phyloP scores from a whole-genome alignment of 2,113 vertebrate species.

The Cebidichthys violaceus region DNA sequence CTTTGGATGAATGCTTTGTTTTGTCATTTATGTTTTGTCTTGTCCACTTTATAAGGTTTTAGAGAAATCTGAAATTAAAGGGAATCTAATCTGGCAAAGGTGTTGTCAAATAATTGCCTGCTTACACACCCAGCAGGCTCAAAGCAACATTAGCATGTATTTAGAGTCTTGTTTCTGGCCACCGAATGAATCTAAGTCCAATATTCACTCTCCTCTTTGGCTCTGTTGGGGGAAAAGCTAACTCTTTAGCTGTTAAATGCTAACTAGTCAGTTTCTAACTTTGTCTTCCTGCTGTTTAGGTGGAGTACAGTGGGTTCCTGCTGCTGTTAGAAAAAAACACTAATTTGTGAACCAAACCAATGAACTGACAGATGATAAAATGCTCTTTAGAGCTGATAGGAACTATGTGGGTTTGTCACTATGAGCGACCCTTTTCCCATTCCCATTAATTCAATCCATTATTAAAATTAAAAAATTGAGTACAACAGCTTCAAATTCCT shows the following conservation, averaged over 20 bases:
- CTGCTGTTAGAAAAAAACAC: not conserved
- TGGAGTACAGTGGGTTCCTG: not conserved
- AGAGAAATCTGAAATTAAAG: not conserved
- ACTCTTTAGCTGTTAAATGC: no score
- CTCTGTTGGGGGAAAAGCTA: not conserved
- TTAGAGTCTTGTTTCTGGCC: not conserved
- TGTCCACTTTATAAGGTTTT: not conserved
- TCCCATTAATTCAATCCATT: no score
- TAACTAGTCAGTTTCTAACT: no score
- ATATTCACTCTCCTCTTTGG: not conserved
- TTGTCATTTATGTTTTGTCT: not conserved
- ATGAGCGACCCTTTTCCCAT: no score
- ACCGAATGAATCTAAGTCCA: not conserved
- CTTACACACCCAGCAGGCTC: not conserved
- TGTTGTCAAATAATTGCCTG: not conserved
- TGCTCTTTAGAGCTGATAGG: no score
- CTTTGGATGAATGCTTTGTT: not conserved
- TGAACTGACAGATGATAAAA: not conserved
- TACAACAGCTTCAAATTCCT: not conserved
- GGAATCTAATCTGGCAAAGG: not conserved
- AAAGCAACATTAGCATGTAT: not conserved
- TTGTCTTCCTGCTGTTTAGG: no score
- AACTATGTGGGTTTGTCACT: no score
- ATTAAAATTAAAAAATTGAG: not conserved
- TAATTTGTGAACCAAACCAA: not conserved